Evolutionary conservation across 37 sponge, comb jelly and placozoan genomes (phyloP).

Genomic region (Tethya wilhelma): DNA sequence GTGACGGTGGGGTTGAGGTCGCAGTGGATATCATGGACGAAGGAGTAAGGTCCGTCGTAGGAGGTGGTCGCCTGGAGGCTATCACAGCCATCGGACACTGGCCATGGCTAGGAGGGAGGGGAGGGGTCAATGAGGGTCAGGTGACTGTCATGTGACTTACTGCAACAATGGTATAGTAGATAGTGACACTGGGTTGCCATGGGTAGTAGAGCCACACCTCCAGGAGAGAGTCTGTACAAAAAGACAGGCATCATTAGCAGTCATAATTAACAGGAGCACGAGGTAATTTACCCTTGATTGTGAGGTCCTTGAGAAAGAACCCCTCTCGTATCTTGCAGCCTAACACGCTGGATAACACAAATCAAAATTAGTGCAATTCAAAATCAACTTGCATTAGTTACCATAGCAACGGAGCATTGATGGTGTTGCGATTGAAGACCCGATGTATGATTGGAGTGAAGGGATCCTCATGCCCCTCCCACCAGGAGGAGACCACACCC

Average conservation of each 20-base stretch:
- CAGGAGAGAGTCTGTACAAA: constrained; percentile 21
- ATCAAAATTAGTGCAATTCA: background rate
- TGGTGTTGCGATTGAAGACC: constrained; percentile 13
- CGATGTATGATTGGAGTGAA: constrained; percentile 25
- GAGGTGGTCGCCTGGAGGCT: constrained; percentile 18
- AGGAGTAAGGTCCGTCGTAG: constrained; percentile 62
- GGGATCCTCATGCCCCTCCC: constrained; percentile 27
- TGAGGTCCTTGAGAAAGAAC: constrained; percentile 41
- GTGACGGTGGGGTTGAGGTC: constrained; percentile 19
- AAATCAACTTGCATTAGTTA: background rate
- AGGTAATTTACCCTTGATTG: constrained; percentile 30
- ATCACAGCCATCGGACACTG: constrained; percentile 11
- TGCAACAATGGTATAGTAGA: constrained; percentile 58
- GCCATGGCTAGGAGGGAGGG: constrained; percentile 32
- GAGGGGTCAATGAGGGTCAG: background rate
- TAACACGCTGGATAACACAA: constrained; percentile 46
- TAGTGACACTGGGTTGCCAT: constrained; percentile 69
- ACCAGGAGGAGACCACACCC: constrained; percentile 10
- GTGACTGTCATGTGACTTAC: constrained; percentile 30
- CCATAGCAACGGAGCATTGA: constrained; percentile 51
- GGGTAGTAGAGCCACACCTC: constrained; percentile 58
- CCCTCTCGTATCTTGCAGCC: constrained; percentile 78
- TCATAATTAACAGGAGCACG: background rate
- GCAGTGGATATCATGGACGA: constrained; percentile 55
- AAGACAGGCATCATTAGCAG: background rate